A percentile compares a stretch with the other conserved stretches of the same genome.
Evolutionary conservation across 2,888 invertebrate species (phyloP).

Genomic region (Nasonovia ribisnigri): DNA sequence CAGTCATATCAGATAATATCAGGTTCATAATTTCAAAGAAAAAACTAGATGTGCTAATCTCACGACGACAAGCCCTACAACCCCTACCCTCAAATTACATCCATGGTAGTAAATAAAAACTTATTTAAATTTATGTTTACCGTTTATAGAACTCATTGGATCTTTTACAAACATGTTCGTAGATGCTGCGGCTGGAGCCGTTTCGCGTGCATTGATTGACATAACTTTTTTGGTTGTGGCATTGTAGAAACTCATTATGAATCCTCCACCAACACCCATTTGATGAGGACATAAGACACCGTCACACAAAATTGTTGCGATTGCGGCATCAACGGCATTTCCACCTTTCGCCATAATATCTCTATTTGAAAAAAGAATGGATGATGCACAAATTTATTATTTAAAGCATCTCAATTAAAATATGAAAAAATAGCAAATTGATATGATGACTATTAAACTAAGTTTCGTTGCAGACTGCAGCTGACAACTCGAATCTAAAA

Average conservation of each 20-base stretch:
- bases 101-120: neutral
- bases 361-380: constrained; percentile 66
- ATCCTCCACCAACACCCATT: constrained; percentile 78
- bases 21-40: neutral
- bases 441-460: neutral
- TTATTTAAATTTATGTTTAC: constrained; percentile 41
- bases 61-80: neutral
- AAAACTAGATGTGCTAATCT: neutral
- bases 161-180: constrained; percentile 75
- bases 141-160: constrained; percentile 68
- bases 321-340: constrained; percentile 71
- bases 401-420: neutral
- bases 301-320: constrained; percentile 71
- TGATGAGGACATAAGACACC: constrained; percentile 70
- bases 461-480: neutral
- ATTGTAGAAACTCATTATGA: constrained; percentile 83
- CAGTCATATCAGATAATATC: neutral
- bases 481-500: neutral
- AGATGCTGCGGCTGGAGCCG: constrained; percentile 77
- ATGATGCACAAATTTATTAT: neutral
- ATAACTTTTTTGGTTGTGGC: constrained; percentile 75
- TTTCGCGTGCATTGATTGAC: constrained; percentile 81
- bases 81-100: neutral
- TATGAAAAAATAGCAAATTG: neutral
- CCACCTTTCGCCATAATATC: constrained; percentile 70